A percentile compares a stretch with the other conserved stretches of the same genome.
Evolutionary conservation across 2,797 vertebrate genomes (phyloP).

Genomic region (Melanotaenia trifasciata): DNA sequence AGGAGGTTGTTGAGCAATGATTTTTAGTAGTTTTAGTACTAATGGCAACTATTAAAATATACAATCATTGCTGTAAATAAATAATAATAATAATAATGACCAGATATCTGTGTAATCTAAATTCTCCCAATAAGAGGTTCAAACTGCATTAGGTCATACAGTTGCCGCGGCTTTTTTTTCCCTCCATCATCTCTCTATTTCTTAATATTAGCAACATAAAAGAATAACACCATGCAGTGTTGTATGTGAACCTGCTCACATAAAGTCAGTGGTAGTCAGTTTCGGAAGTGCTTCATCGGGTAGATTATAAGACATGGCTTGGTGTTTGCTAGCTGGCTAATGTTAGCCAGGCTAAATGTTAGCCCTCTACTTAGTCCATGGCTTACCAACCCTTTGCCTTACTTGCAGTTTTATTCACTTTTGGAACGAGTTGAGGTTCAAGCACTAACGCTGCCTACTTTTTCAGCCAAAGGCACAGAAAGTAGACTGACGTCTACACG

Average conservation of each 20-base stretch:
- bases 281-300: constrained; percentile 1
- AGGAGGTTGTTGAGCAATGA: not conserved
- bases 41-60: not conserved
- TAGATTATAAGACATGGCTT: constrained; percentile 20
- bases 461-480: not conserved
- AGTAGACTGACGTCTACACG: constrained; percentile 14
- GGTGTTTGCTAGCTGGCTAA: constrained; percentile 65
- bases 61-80: too few species aligned
- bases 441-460: not conserved
- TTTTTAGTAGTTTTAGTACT: not conserved
- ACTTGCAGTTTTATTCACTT: not conserved
- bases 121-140: not conserved
- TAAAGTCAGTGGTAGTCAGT: not conserved
- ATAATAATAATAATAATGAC: too few species aligned
- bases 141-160: not conserved
- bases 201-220: not conserved
- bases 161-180: not conserved
- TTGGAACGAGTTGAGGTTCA: accelerated
- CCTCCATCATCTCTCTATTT: too few species aligned
- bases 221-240: not conserved
- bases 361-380: constrained; percentile 20
- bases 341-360: constrained; percentile 58
- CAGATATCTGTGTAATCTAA: not conserved
- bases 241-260: not conserved
- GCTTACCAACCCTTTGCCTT: not conserved